Evolutionary conservation across 2,888 invertebrate genomes (phyloP).

Genomic region (Hirtodrosophila trivittata): DNA sequence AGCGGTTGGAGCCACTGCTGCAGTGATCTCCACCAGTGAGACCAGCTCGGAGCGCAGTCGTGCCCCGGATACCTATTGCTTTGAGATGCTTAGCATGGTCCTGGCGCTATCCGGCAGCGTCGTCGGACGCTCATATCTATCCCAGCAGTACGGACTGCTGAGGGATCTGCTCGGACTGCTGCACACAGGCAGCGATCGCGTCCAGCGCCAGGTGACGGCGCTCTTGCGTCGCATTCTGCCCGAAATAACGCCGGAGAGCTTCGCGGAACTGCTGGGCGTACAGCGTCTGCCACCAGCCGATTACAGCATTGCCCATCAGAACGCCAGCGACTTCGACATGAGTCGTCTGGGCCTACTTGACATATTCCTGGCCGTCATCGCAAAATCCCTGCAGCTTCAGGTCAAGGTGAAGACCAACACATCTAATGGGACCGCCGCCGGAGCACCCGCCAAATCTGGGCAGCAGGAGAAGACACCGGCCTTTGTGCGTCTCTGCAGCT

Average conservation of each 20-base stretch:
- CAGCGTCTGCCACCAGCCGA: constrained; percentile 89
- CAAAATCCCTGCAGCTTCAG: constrained; percentile 95
- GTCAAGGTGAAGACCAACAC: constrained; percentile 87
- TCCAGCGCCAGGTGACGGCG: constrained; percentile 95
- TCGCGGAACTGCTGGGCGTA: constrained; percentile 91
- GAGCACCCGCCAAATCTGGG: constrained; percentile 25
- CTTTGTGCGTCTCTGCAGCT: constrained; percentile 82
- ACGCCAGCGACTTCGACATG: constrained; percentile 83
- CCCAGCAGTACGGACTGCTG: constrained; percentile 93
- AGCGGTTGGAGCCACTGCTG: constrained; percentile 16
- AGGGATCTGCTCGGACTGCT: constrained; percentile 93
- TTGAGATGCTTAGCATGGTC: constrained; percentile 97
- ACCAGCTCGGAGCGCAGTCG: constrained; percentile 79
- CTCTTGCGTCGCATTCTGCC: constrained; percentile 93
- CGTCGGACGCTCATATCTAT: constrained; percentile 94
- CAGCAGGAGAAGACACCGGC: constrained; percentile 85
- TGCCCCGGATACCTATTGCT: constrained; percentile 94
- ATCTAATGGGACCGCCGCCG: constrained; percentile 11
- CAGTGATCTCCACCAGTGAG: constrained; percentile 63
- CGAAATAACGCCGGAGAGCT: constrained; percentile 93
- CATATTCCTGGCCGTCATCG: constrained; percentile 94
- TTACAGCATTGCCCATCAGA: constrained; percentile 88
- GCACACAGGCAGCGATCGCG: constrained; percentile 97
- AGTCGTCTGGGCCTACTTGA: constrained; percentile 92
- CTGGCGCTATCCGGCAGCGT: constrained; percentile 96